These are phyloP conservation scores for Dromiciops gliroides DNA, from an alignment of 2,113 vertebrate species.

Conservation along the genomic window DNA sequence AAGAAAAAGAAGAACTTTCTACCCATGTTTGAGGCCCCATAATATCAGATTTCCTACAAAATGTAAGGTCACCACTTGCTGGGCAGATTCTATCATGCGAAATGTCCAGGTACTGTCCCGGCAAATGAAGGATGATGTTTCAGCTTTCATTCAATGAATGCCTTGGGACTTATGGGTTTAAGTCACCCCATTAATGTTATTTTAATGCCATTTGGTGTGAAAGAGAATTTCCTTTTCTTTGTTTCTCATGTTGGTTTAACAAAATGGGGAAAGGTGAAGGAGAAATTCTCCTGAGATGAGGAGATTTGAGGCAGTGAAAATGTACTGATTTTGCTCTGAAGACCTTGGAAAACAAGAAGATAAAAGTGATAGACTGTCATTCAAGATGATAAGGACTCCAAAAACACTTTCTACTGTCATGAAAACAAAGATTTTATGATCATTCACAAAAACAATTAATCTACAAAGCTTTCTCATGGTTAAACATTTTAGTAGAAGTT, in stretches of 20 bases:
- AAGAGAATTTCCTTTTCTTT: not conserved
- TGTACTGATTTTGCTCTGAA: not conserved
- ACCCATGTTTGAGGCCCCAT: fast-evolving
- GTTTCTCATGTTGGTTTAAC: not conserved
- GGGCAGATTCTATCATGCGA: not conserved
- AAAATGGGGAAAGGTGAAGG: not conserved
- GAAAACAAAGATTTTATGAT: constrained; percentile 72
- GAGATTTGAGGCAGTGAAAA: constrained; percentile 12
- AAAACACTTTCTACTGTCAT: constrained; percentile 72
- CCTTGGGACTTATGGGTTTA: not conserved
- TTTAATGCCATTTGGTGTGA: not conserved
- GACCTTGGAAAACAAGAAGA: constrained; percentile 15
- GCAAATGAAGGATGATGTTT: not conserved
- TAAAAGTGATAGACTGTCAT: constrained; percentile 52
- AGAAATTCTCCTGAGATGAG: not conserved
- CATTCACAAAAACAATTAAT: constrained; percentile 66
- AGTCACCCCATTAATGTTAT: constrained; percentile 1
- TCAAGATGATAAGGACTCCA: constrained; percentile 49
- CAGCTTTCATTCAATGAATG: not conserved
- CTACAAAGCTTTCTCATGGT: constrained; percentile 73
- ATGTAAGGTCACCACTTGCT: not conserved
- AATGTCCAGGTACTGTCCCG: not conserved
- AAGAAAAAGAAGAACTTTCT: not conserved
- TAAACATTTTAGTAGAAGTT: constrained; percentile 74
- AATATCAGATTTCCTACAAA: not conserved